Base-by-base conservation (phyloP, 2,797 vertebrate genomes). In the Lacerta bilineata region DNA sequence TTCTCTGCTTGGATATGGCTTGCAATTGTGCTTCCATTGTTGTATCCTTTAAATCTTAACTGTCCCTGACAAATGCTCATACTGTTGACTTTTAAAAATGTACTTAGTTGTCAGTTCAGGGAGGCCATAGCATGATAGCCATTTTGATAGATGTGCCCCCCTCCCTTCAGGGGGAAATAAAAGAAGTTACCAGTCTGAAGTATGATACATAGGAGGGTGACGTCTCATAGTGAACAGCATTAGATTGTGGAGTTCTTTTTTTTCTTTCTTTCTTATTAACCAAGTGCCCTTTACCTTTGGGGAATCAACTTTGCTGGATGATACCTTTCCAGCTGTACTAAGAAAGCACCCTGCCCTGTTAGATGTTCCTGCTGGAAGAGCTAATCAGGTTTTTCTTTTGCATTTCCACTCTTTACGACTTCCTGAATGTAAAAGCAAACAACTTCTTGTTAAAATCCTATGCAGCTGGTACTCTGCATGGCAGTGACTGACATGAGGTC, bases 401-500 rank as follows among this genome's bases (percentile, higher is more conserved):
- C 85, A 1, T 81, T 93, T 36, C 75, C 72, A 89, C 74, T 85
- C 88, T 93, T 93, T 88, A 80, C 55, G 88, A 87, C 83, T 88
- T 87, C 91, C 89, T 75, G 59, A 89, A 89, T 80, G 90, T 68
- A 80, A 88, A 89, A 91, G 83, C 93, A 94, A 93, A 92, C 80
- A 92, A 91, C 90, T 93, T 87, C 83, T 86, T 59, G 93, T 80
- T 87, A 2, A 92, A 93, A 94, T 92, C 80, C 83, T 84, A 89
- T 93, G 92, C 91, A 93, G 93, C 87, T 92, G 95, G 94, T 95
- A 91, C 90, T 85, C 87, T 61, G 85, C 85, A 89, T 94, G 88
- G 91, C 93, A 89, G 91, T 94, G 94, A 93, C 93, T 93, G 95
- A 91, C 92, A 84, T 92, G 89, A 86, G 93, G 90, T 95, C 93